Conservation (phyloP, 2,797 vertebrate species). For the Meriones psammophilus region DNA sequence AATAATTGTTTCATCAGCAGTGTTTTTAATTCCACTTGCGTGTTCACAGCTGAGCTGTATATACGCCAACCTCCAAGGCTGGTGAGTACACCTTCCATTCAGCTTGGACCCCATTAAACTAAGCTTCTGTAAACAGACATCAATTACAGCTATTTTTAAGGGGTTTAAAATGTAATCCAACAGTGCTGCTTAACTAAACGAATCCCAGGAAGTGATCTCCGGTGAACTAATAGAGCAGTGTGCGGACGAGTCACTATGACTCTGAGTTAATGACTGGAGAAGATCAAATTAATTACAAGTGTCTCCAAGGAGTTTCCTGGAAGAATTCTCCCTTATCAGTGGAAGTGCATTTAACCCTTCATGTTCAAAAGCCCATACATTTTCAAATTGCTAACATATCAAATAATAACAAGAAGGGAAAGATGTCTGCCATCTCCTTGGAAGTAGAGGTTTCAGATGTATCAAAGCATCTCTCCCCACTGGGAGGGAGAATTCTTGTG, state of each 20-base stretch:
- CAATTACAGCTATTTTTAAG: constrained; percentile 92
- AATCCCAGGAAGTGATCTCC: constrained; percentile 90
- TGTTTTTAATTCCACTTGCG: constrained; percentile 83
- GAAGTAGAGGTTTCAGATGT: constrained; percentile 24
- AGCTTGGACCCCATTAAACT: constrained; percentile 89
- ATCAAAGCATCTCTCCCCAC: constrained; percentile 41
- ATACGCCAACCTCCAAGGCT: constrained; percentile 76
- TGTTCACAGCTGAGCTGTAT: constrained; percentile 83
- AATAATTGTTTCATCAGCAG: constrained; percentile 83
- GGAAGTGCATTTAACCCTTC: constrained; percentile 88
- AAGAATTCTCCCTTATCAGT: constrained; percentile 87
- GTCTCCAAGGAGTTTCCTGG: constrained; percentile 88
- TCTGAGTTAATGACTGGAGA: constrained; percentile 91
- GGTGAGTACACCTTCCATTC: constrained; percentile 85
- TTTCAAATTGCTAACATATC: constrained; percentile 64
- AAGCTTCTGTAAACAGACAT: constrained; percentile 92
- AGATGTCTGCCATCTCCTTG: constrained; percentile 47
- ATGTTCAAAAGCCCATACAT: constrained; percentile 72
- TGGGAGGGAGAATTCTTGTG: constrained; percentile 42
- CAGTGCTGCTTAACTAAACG: constrained; percentile 92
- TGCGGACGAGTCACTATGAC: constrained; percentile 87
- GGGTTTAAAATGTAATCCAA: constrained; percentile 92
- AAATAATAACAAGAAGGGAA: constrained; percentile 34
- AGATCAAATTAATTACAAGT: constrained; percentile 92
- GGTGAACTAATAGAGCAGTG: constrained; percentile 91